Conservation (phyloP, 2,113 vertebrate species). For the Bos indicus region DNA sequence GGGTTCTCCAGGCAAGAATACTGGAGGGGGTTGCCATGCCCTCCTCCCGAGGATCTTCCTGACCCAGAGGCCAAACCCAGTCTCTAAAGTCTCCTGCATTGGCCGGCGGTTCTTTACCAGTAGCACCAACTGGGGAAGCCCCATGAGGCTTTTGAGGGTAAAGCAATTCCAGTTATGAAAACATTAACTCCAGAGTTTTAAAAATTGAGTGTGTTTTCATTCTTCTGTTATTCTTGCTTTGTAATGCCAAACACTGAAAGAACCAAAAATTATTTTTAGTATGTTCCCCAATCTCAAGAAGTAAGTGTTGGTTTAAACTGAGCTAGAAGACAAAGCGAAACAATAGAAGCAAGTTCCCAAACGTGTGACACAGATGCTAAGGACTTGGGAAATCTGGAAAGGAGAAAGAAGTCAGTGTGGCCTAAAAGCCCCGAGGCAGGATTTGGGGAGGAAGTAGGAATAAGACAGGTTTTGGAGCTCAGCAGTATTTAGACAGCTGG, state of each 20-base stretch:
- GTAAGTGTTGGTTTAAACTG: background rate
- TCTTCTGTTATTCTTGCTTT: background rate
- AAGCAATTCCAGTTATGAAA: background rate
- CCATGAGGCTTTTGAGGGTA: background rate
- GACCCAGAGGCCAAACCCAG: background rate
- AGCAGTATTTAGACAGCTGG: slow-evolving; percentile 64
- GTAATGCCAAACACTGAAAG: background rate
- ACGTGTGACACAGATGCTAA: background rate
- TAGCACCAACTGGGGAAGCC: background rate
- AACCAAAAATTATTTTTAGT: background rate
- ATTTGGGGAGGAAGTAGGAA: background rate
- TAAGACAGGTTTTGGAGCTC: background rate
- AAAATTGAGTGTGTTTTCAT: background rate
- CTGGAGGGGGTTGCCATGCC: background rate
- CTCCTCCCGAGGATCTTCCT: background rate
- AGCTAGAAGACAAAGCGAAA: background rate
- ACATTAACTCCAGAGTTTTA: background rate
- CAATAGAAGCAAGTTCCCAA: slow-evolving; percentile 1
- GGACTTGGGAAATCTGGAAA: background rate
- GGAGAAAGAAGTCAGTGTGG: background rate
- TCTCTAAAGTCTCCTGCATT: background rate
- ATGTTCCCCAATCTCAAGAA: background rate
- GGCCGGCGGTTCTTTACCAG: background rate
- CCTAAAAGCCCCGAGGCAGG: background rate
- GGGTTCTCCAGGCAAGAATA: background rate